These are phyloP conservation scores for Gambusia holbrooki DNA, from an alignment of 2,113 vertebrate genomes.

Conservation along the genomic window DNA sequence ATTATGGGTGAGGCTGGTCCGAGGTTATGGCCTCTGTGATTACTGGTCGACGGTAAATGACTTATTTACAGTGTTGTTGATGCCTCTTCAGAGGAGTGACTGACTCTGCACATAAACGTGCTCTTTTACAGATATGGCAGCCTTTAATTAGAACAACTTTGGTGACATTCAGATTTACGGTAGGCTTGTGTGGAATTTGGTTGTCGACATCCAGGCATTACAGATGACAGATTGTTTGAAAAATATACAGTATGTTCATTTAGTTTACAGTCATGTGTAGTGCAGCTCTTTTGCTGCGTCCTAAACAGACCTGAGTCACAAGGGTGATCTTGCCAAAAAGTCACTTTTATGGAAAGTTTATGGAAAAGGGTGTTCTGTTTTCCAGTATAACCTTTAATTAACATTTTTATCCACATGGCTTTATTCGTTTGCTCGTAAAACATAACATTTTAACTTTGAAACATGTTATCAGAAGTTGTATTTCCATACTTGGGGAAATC, in stretches of 20 bases:
- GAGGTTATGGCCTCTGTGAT: conserved; percentile 75
- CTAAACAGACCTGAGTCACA: conserved; percentile 18
- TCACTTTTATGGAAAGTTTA: background rate
- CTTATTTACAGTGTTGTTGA: conserved; percentile 76
- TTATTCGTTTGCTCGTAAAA: background rate
- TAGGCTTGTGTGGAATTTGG: conserved; percentile 46
- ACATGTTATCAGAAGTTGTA: background rate
- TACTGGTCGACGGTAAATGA: conserved; percentile 70
- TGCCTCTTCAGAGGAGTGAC: conserved; percentile 71
- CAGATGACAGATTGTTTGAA: conserved; percentile 44
- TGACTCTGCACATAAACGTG: conserved; percentile 61
- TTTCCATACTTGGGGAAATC: background rate
- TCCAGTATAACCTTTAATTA: background rate
- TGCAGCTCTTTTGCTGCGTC: background rate
- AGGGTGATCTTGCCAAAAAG: background rate
- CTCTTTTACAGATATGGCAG: conserved; percentile 59
- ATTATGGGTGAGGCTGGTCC: conserved; percentile 65
- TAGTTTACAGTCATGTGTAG: conserved; percentile 4
- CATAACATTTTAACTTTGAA: background rate
- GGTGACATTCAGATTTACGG: conserved; percentile 71
- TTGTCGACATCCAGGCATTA: conserved; percentile 41
- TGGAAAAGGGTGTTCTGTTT: background rate
- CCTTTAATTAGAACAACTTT: conserved; percentile 76
- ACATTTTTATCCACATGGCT: background rate
- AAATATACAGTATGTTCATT: conserved; percentile 30